phyloP scores from a whole-genome alignment of 2,888 invertebrate species.

The Autographa pulchrina region DNA sequence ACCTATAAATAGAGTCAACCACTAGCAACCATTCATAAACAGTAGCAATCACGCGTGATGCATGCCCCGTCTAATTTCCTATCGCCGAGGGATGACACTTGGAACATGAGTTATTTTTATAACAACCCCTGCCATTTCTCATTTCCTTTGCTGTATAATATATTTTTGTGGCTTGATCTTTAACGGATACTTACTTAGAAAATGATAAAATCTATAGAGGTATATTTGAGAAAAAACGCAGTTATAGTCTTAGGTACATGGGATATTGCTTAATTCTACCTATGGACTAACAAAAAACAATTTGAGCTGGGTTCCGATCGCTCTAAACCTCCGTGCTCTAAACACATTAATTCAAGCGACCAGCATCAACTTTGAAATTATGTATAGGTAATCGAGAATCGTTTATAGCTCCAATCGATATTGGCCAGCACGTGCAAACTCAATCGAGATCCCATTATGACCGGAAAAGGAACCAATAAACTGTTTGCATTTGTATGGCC shows the following conservation, averaged over 20 bases:
- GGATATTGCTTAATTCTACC: no score
- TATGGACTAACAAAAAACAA: no score
- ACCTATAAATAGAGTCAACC: conserved; percentile 29
- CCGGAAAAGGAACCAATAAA: conserved; percentile 57
- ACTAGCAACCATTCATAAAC: conserved; percentile 38
- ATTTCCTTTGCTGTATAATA: conserved; percentile 63
- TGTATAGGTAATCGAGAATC: conserved; percentile 29
- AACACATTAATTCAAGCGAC: neutral
- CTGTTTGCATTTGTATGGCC: conserved; percentile 39
- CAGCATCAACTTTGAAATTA: conserved; percentile 16
- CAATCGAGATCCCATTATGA: conserved; percentile 56
- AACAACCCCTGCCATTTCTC: conserved; percentile 68
- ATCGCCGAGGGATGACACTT: conserved; percentile 63
- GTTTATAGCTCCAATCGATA: conserved; percentile 44
- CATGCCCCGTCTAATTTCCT: conserved; percentile 65
- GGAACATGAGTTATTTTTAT: conserved; percentile 66
- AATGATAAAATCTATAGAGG: no score
- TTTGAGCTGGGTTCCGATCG: neutral
- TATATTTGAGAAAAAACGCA: no score
- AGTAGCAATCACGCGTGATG: conserved; percentile 54
- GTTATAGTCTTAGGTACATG: no score
- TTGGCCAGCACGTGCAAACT: conserved; percentile 59
- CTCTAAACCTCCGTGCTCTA: conserved; percentile 5
- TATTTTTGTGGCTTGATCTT: conserved; percentile 29
- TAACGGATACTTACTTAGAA: neutral